A percentile compares a stretch with the other conserved stretches of the same genome.
phyloP scores from a whole-genome alignment of 2,113 vertebrate genomes.

The Serilophus lunatus region DNA sequence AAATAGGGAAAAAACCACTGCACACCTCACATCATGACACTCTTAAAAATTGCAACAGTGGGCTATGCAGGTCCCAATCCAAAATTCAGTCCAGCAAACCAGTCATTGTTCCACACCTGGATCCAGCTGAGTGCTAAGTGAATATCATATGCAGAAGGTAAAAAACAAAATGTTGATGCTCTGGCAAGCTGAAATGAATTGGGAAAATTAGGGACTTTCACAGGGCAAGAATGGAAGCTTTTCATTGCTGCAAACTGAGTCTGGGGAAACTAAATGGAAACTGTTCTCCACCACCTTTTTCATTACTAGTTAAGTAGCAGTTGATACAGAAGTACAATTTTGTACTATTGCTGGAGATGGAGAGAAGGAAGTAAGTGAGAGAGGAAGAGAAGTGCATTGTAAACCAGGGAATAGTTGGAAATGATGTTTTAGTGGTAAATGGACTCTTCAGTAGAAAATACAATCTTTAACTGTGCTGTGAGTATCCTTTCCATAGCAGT shows the following conservation, averaged over 20 bases:
- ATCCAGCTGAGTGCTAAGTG: neutral
- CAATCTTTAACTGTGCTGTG: neutral
- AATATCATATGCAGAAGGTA: neutral
- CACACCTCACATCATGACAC: neutral
- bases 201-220: neutral
- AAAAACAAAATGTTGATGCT: neutral
- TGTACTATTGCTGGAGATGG: neutral
- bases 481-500: neutral
- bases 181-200: neutral
- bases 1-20: fast-evolving
- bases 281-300: neutral
- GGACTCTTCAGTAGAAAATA: neutral
- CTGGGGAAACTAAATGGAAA: neutral
- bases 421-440: neutral
- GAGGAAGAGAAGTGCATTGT: neutral
- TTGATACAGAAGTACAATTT: neutral
- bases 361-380: neutral
- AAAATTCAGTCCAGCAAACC: neutral
- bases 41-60: neutral
- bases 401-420: neutral
- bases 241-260: neutral
- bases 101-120: neutral
- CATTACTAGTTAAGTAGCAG: neutral
- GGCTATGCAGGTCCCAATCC: neutral
- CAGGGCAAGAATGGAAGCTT: neutral